A percentile compares a stretch with the other conserved stretches of the same genome.
Conservation (phyloP, 1,140 invertebrate genomes). For the Polyergus mexicanus region DNA sequence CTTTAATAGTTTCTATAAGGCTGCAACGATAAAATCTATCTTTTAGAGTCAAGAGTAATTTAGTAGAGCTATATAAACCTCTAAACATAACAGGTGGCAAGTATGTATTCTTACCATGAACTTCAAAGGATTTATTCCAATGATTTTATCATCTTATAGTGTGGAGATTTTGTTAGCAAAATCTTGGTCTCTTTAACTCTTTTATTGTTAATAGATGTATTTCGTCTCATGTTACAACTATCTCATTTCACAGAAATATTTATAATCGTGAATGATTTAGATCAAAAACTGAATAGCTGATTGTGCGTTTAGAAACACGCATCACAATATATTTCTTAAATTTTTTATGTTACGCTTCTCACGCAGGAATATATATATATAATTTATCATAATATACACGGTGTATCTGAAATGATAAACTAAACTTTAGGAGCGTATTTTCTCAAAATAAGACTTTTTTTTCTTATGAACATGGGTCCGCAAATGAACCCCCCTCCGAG, state of each 20-base stretch:
- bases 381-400: slow-evolving; percentile 3
- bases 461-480: too few relatives aligned
- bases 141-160: neutral
- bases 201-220: neutral
- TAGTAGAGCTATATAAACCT: neutral
- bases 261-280: neutral
- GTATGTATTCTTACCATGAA: neutral
- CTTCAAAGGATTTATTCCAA: neutral
- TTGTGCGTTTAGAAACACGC: neutral
- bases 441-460: too few relatives aligned
- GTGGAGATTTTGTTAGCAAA: neutral
- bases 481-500: too few relatives aligned
- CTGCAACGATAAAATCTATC: neutral
- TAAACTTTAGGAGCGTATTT: too few relatives aligned
- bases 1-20: neutral
- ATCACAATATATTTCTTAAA: neutral
- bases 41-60: neutral
- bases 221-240: too few relatives aligned
- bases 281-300: neutral
- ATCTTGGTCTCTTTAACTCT: neutral
- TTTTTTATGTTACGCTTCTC: neutral
- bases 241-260: neutral
- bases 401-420: too few relatives aligned
- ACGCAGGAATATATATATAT: slow-evolving; percentile 7
- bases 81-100: neutral